Evolutionary conservation across 2,888 invertebrate genomes (phyloP), one percentile per base, ranked within the genome.

Genomic region (Drosophila eohydei): DNA sequence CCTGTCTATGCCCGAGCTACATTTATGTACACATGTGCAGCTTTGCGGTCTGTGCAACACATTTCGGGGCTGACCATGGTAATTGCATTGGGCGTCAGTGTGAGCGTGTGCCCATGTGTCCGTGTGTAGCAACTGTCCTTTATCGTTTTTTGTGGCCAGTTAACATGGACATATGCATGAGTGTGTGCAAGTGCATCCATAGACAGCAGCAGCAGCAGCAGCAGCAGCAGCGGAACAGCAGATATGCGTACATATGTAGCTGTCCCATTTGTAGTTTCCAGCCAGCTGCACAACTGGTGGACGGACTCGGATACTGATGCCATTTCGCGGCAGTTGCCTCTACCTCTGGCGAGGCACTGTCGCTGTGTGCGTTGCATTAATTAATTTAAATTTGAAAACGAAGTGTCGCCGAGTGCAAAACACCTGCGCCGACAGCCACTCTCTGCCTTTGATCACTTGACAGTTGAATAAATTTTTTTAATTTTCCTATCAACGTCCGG

Each of bases 41-140:
- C 88, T 92, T 91, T 92, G 92, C 79, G 92, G 92, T 88, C 83
- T 54, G 89, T 74, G 67, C 73, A 79, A 89, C 88, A 86, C 78
- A 88, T 88, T 88, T 78, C 63, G 63, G 67, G 46, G 30, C 78
- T 64, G 81, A 66, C 63, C 68, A 59, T 58, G 74, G 77, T 70
- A 71, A 57, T 74, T 71, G 71, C 76, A 57, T 44, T 40, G 56
- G 66, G 56, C 76, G 28, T 52, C 14, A 8, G 51, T 21, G 36
- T 51, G 51, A 44, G 43, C 12, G 43, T 12, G 43, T 2, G 43
- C 6, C 21, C 28, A 28, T 21, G 51, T 52, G 58, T 54, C 54
- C 66, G 58, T 55, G 63, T 55, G 65, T 60, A 66, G 66, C 88
- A 83, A 81, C 79, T 89, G 89, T 80, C 78, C 78, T 90, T 87